Base-by-base conservation (phyloP, 1,140 invertebrate species). In the Papilio helenus region DNA sequence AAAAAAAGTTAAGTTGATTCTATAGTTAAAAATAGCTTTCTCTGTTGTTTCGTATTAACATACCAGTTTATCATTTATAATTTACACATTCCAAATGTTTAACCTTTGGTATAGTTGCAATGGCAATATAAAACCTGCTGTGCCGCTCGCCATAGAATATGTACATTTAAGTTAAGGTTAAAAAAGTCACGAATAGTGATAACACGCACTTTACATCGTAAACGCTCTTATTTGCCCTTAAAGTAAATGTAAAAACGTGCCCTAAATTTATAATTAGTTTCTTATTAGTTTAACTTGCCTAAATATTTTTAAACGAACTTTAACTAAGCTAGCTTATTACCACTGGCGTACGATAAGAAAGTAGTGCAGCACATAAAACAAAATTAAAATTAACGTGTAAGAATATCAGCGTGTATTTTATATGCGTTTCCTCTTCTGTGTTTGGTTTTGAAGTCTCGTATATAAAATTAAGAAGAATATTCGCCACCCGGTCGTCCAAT, bases 181-280 rank as follows among this genome's bases (percentile, higher is more conserved):
- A 14, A 68, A 26, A 29, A 29, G 23, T 68, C 61, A 68, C 49
- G 71, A 61, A 44, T 29, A 82, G 81, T 79, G 61, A 68, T 29
- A 68, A 68, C 61, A 68, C 61, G 61, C 72, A 73, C 65, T 34
- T 51, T 76, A 49, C n/a, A 44, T 20, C 39, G 72, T 76, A 26
- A 3, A 68, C 26, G 26, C 26, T 34, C 26, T 16, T 7, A 68
- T 39, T 14, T 16, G 12, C 58, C 39, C 29, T 29, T 72, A 79
- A 72, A 51, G 78, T 26, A 12, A 72, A 79, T 18, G 34, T 39
- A 39, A 39, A 39, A 39, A 34, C 23, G 9, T 10, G 20, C 58
- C 58, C 23, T 61, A 26, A 61, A 61, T 18, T 18, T 49, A 49
- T 49, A 49, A 49, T 18, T 49, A 49, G 46, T 49, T 49, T 49